Evolutionary conservation across 2,888 invertebrate genomes (phyloP), one percentile per base, ranked within the genome.

Genomic region (Belgica antarctica): DNA sequence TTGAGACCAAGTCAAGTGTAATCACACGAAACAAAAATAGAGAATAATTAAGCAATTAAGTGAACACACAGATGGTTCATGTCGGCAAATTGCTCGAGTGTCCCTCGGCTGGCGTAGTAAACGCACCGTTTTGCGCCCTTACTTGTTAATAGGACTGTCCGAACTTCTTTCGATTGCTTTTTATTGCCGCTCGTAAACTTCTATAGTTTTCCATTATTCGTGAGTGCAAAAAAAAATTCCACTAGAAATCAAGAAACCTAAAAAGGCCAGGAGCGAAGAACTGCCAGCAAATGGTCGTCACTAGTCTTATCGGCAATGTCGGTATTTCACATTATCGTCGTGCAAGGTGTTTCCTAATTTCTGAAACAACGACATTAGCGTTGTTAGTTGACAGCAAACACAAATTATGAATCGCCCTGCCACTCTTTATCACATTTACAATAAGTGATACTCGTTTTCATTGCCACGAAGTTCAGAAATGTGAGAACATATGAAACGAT

Each of bases 1-100:
- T 41, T 41, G 41, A n/a, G 5, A 5, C 41, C 41, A 5, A 41
- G 41, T 41, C 41, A 41, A 41, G 41, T 41, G 7, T 34, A 34
- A 34, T 34, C 12, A 34, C 34, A 34, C 7, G 12, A 34, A 47
- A 15, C 12, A 12, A 52, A 24, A 15, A 24, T 15, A 15, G 52
- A 52, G 17, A 22, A 24, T 52, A 52, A 52, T 52, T 52, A 52
- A 52, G 52, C 52, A 52, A 52, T 52, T 52, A 52, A 52, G 22
- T 5, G 12, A 52, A 52, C 24, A 52, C 8, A 19, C 52, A 24
- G 22, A 5, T 52, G 24, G 41, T n/a, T 15, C 15, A n/a, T 41
- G 41, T 41, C 41, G n/a, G n/a, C n/a, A n/a, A n/a, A n/a, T n/a
- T n/a, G n/a, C n/a, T n/a, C n/a, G n/a, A 31, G n/a, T n/a, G 41